Evolutionary conservation across 2,113 vertebrate genomes (phyloP).

Genomic region (Gnathonemus longibarbis): DNA sequence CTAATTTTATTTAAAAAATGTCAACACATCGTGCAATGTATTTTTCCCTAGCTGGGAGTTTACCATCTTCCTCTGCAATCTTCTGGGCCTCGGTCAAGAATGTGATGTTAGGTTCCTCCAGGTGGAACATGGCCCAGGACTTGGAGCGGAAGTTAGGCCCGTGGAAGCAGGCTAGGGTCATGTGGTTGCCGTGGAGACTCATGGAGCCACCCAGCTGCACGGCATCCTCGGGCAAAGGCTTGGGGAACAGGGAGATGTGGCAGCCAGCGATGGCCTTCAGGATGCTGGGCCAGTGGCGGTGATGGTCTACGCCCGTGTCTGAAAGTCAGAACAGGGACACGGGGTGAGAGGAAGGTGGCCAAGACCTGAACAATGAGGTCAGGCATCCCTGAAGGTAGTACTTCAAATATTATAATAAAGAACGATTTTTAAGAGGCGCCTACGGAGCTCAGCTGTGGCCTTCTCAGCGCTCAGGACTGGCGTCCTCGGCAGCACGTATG

Average conservation of each 20-base stretch:
- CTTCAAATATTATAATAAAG: slow-evolving; percentile 9
- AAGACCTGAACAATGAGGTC: background rate
- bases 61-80: slow-evolving; percentile 91
- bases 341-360: background rate
- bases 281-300: slow-evolving; percentile 94
- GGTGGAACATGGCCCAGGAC: slow-evolving; percentile 93
- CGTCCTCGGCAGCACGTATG: slow-evolving; percentile 86
- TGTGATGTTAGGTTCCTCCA: slow-evolving; percentile 96
- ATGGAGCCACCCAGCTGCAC: slow-evolving; percentile 95
- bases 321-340: slow-evolving; percentile 19
- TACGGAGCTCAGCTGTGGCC: slow-evolving; percentile 79
- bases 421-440: slow-evolving; percentile 36
- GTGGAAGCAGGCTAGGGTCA: slow-evolving; percentile 96
- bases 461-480: slow-evolving; percentile 74
- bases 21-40: background rate
- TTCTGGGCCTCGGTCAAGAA: slow-evolving; percentile 99
- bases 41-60: slow-evolving; percentile 14
- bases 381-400: background rate
- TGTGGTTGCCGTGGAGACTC: slow-evolving; percentile 95
- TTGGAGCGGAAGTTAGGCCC: slow-evolving; percentile 97
- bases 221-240: slow-evolving; percentile 86
- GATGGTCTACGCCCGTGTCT: slow-evolving; percentile 91
- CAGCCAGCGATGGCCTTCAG: slow-evolving; percentile 87
- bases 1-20: background rate
- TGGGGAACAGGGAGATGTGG: slow-evolving; percentile 95